phyloP scores from a whole-genome alignment of 2,113 vertebrate species.

The Serinus canaria region DNA sequence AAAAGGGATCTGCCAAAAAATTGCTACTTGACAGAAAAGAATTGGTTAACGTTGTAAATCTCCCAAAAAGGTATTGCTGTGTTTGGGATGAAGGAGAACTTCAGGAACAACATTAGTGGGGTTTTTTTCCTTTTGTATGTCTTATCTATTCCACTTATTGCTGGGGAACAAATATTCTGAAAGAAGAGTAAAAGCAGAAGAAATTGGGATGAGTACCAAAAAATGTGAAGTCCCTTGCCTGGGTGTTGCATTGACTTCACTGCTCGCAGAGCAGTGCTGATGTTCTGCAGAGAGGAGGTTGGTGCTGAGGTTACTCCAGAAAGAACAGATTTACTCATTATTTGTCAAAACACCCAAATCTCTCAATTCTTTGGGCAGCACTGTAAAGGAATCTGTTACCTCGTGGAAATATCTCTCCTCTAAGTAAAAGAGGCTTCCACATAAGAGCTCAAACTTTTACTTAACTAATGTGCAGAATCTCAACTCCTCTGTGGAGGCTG shows the following conservation, averaged over 20 bases:
- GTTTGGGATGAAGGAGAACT: background rate
- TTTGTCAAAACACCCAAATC: background rate
- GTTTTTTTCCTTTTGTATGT: background rate
- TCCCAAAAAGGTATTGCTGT: conserved; percentile 63
- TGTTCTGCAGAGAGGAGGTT: background rate
- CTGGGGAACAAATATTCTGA: background rate
- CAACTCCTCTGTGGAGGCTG: background rate
- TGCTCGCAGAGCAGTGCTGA: background rate
- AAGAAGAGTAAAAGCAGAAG: background rate
- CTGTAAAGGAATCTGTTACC: background rate
- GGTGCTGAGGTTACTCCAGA: fast-evolving
- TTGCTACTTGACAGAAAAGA: conserved; percentile 82
- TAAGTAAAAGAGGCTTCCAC: background rate
- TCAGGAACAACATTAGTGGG: background rate
- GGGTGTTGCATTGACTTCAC: background rate
- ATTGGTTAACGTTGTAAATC: conserved; percentile 77
- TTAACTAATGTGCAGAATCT: background rate
- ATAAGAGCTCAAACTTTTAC: background rate
- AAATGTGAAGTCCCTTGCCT: background rate
- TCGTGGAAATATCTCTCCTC: background rate
- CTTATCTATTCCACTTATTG: background rate
- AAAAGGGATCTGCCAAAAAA: conserved; percentile 85
- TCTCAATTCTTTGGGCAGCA: background rate
- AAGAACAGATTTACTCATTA: background rate
- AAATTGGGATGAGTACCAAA: background rate